Evolutionary conservation across 1,140 invertebrate species (phyloP).

Genomic region (Mactra quadrangularis): DNA sequence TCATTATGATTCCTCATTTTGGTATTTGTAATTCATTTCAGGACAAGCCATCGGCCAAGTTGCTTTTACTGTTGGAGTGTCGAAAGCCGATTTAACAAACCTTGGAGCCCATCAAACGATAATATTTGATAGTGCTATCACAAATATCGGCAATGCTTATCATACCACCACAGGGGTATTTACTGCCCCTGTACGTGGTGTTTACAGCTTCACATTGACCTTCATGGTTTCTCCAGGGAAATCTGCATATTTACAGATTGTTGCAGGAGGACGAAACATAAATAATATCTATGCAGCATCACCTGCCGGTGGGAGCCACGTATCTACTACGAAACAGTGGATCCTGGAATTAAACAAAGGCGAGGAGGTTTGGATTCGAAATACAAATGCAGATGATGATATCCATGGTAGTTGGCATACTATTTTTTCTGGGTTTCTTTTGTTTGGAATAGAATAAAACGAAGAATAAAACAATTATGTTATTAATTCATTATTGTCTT

Average conservation of each 20-base stretch:
- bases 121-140: slow-evolving; percentile 29
- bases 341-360: slow-evolving; percentile 23
- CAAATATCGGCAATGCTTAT: slow-evolving; percentile 38
- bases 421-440: slow-evolving; percentile 10
- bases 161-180: slow-evolving; percentile 15
- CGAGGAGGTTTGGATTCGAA: neutral
- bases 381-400: neutral
- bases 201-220: slow-evolving; percentile 18
- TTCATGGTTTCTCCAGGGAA: neutral
- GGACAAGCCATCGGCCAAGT: slow-evolving; percentile 7
- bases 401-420: neutral
- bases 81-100: neutral
- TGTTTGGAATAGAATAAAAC: slow-evolving; percentile 17
- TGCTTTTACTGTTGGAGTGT: slow-evolving; percentile 23
- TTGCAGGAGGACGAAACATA: neutral
- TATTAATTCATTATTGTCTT: too few species aligned
- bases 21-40: too few species aligned
- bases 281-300: neutral
- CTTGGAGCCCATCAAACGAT: slow-evolving; percentile 32
- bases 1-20: too few species aligned
- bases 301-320: neutral
- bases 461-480: neutral
- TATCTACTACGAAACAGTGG: neutral
- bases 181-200: slow-evolving; percentile 17
- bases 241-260: neutral